Evolutionary conservation across 30 jellyfish, hydroid and myxozoan species (phyloP).

Genomic region (Chrysaora quinquecirrha): DNA sequence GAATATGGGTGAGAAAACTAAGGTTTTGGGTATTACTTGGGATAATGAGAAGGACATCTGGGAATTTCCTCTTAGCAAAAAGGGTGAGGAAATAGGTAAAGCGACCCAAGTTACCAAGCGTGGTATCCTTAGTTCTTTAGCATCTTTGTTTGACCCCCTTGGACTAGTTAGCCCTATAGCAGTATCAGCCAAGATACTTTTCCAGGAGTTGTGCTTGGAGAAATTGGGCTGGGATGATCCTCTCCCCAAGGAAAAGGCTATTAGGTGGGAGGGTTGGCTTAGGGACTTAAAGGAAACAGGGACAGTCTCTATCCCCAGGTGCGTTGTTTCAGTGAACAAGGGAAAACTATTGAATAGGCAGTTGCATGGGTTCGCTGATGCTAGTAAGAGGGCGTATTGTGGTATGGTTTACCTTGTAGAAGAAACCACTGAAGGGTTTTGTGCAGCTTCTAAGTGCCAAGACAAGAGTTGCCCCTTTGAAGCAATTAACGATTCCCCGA

Average conservation of each 20-base stretch:
- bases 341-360: conserved; percentile 7
- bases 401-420: conserved; percentile 2
- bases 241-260: conserved; percentile 10
- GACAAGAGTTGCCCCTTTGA: no score
- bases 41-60: conserved; percentile 30
- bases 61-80: conserved; percentile 34
- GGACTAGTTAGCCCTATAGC: conserved; percentile 28
- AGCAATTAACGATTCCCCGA: no score
- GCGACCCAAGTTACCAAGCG: conserved; percentile 6
- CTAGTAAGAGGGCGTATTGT: background rate
- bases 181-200: background rate
- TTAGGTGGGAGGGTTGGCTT: conserved; percentile 16
- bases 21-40: conserved; percentile 45
- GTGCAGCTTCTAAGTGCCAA: background rate
- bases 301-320: conserved; percentile 15
- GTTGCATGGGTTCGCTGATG: conserved; percentile 8
- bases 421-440: background rate
- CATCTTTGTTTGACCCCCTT: conserved; percentile 13
- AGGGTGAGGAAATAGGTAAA: conserved; percentile 33
- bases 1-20: conserved; percentile 7
- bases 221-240: conserved; percentile 23
- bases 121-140: conserved; percentile 21
- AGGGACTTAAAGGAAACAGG: conserved; percentile 1
- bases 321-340: background rate
- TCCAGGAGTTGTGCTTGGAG: conserved; percentile 1